Percentiles rank a stretch among this genome's conserved stretches.
phyloP scores from a whole-genome alignment of 2,888 invertebrate species.

The Acrocyrtus sp. region DNA sequence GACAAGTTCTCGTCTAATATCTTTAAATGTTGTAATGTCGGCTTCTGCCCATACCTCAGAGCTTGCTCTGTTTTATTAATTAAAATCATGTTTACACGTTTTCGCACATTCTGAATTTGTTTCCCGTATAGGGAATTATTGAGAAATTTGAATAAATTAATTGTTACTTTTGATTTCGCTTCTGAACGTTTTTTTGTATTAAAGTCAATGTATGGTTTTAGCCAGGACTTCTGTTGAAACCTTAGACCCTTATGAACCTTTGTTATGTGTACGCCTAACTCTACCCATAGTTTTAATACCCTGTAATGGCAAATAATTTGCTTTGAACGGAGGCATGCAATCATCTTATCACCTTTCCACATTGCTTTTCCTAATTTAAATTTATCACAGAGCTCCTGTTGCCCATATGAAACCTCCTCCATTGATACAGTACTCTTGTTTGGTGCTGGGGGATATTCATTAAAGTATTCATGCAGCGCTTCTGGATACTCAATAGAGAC shows the following conservation, averaged over 20 bases:
- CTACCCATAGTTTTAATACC: conserved; percentile 9
- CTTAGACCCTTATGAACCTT: conserved; percentile 12
- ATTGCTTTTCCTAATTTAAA: not conserved
- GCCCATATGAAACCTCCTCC: conserved; percentile 1
- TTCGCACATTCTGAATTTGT: conserved; percentile 26
- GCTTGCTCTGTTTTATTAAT: conserved; percentile 13
- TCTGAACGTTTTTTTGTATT: conserved; percentile 1
- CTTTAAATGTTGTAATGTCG: conserved; percentile 16
- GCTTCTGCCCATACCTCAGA: conserved; percentile 18
- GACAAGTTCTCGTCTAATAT: not conserved
- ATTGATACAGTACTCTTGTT: not conserved
- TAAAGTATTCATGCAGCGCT: conserved; percentile 25
- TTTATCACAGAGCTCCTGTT: not conserved
- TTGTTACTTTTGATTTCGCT: not conserved
- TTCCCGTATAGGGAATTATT: conserved; percentile 28
- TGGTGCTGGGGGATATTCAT: conserved; percentile 23
- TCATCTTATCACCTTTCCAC: conserved; percentile 23
- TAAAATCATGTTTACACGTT: conserved; percentile 20
- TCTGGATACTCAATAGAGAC: conserved; percentile 1
- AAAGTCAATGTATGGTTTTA: conserved; percentile 9
- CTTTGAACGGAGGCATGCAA: conserved; percentile 20
- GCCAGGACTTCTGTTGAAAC: conserved; percentile 26
- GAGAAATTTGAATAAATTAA: conserved; percentile 8
- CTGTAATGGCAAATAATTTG: conserved; percentile 21
- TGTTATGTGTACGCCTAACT: conserved; percentile 31